Conservation (phyloP, 1,140 invertebrate genomes). For the Contarinia nasturtii region DNA sequence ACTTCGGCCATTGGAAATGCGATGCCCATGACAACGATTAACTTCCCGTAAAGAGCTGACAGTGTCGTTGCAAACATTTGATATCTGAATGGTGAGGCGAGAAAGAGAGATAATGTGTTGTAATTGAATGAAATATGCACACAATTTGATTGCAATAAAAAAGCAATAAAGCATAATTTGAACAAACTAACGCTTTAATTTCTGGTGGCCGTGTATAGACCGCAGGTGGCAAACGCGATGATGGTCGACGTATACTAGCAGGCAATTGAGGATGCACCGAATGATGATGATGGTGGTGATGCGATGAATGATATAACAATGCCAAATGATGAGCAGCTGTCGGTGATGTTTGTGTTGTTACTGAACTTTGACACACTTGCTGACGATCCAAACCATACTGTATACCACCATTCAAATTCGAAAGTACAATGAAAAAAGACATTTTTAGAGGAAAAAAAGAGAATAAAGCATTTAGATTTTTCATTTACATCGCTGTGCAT, state of each 20-base stretch:
- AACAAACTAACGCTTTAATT: conserved; percentile 6
- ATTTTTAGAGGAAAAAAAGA: too few relatives aligned
- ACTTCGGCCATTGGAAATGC: conserved; percentile 87
- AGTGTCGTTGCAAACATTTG: conserved; percentile 52
- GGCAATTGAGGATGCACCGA: conserved; percentile 22
- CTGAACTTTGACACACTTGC: background rate
- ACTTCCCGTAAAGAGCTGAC: conserved; percentile 83
- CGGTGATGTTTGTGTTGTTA: conserved; percentile 6
- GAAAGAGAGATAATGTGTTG: conserved; percentile 7
- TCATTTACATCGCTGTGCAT: background rate
- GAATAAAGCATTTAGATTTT: too few relatives aligned
- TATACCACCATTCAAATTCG: too few relatives aligned
- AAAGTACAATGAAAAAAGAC: too few relatives aligned
- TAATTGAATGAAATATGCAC: background rate
- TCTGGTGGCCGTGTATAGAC: conserved; percentile 14
- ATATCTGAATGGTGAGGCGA: conserved; percentile 40
- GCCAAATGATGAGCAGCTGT: conserved; percentile 14
- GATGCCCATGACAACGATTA: conserved; percentile 81
- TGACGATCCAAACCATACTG: background rate
- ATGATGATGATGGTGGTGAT: conserved; percentile 14
- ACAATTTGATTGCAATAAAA: background rate
- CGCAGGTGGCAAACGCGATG: conserved; percentile 17
- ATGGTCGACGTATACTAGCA: conserved; percentile 20
- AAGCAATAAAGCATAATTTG: conserved; percentile 2
- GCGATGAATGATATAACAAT: conserved; percentile 15